Evolutionary conservation across 2,888 invertebrate genomes (phyloP).

Genomic region (Belgica antarctica): DNA sequence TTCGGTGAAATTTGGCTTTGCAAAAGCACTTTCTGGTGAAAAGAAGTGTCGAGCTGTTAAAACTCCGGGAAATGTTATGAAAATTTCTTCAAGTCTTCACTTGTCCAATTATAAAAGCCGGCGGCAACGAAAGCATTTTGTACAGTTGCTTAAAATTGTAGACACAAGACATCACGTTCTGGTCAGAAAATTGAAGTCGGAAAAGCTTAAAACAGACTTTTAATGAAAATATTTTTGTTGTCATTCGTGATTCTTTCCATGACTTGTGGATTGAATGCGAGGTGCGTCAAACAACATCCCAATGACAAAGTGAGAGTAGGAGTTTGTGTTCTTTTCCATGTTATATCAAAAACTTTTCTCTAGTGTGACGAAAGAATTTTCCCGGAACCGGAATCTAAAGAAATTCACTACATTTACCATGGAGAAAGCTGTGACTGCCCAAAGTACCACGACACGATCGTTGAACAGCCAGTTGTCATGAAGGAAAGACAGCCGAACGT

Average conservation of each 20-base stretch:
- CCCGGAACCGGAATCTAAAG: not conserved
- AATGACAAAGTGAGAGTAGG: conserved; percentile 11
- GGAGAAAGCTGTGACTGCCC: conserved; percentile 26
- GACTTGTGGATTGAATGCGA: conserved; percentile 26
- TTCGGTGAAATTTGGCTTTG: too few species aligned
- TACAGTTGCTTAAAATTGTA: not conserved
- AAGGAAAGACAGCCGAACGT: not conserved
- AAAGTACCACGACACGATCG: conserved; percentile 23
- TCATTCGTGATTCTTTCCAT: conserved; percentile 23
- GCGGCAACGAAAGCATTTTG: not conserved
- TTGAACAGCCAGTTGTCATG: not conserved
- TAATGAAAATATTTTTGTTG: conserved; percentile 30
- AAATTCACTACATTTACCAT: conserved; percentile 34
- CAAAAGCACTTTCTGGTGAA: conserved; percentile 17
- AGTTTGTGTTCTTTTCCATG: too few species aligned
- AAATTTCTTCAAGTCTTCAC: conserved; percentile 14
- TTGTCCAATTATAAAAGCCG: conserved; percentile 8
- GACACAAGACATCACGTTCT: conserved; percentile 34
- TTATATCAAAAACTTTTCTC: not conserved
- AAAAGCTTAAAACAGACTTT: not conserved
- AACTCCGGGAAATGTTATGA: not conserved
- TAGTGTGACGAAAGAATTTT: conserved; percentile 27
- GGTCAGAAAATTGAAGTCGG: not conserved
- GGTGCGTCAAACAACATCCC: not conserved
- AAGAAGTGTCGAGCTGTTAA: conserved; percentile 13